phyloP scores from a whole-genome alignment of 2,797 vertebrate genomes.

The Cossypha niveicapilla region DNA sequence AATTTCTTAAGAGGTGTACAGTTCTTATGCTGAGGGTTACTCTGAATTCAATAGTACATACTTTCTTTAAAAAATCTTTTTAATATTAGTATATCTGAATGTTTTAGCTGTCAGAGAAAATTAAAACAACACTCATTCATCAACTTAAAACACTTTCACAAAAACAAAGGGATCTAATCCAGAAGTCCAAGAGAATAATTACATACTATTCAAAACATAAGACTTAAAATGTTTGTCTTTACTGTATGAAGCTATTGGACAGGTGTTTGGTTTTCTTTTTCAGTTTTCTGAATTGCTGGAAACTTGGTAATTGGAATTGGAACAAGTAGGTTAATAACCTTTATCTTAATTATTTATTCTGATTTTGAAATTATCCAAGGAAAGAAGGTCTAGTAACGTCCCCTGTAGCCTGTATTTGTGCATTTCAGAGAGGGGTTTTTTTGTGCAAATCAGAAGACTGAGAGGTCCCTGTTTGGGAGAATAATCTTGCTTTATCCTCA shows the following conservation, averaged over 20 bases:
- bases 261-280: not conserved
- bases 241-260: not conserved
- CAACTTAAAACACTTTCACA: not conserved
- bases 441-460: not conserved
- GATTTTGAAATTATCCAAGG: not conserved
- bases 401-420: not conserved
- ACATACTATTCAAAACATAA: not conserved
- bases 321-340: not conserved
- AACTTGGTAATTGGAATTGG: not conserved
- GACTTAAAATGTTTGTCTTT: not conserved
- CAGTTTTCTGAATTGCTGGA: not conserved
- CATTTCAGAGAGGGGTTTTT: not conserved
- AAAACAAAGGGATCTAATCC: not conserved
- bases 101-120: not conserved
- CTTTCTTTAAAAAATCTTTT: not conserved
- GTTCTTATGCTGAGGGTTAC: not conserved
- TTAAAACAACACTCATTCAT: not conserved
- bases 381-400: not conserved
- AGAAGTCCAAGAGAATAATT: constrained; percentile 2
- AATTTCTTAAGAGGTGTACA: not conserved
- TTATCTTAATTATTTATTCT: not conserved
- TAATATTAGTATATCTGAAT: not conserved
- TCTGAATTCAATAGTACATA: not conserved
- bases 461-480: not conserved
- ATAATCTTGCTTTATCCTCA: not conserved